Evolutionary conservation across 2,888 invertebrate species (phyloP).

Genomic region (Tipula unca): DNA sequence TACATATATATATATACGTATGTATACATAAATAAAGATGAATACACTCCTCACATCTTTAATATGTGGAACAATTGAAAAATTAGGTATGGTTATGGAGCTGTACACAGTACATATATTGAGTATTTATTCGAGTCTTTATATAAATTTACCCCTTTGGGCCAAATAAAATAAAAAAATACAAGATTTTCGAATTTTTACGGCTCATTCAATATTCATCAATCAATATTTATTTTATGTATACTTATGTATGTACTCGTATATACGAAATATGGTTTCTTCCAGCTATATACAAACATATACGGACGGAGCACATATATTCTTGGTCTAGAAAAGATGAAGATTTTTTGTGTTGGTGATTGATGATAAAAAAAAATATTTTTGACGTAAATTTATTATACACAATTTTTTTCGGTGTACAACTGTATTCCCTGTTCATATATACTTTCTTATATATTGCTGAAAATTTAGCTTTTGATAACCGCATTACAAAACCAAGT

Average conservation of each 20-base stretch:
- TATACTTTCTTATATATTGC: background rate
- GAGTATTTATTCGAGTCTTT: background rate
- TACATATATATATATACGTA: background rate
- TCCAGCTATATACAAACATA: background rate
- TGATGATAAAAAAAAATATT: background rate
- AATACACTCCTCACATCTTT: background rate
- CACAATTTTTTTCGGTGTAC: background rate
- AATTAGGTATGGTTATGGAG: background rate
- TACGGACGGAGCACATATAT: no score
- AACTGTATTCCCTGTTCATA: background rate
- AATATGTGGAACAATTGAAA: background rate
- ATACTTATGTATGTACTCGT: background rate
- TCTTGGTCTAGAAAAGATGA: background rate
- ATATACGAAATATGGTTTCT: background rate
- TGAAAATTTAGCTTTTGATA: background rate
- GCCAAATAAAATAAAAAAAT: background rate
- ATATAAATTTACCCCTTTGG: background rate
- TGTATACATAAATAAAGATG: background rate
- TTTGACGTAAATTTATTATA: background rate
- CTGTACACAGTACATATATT: background rate
- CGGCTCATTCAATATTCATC: constrained; percentile 14
- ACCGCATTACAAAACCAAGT: background rate
- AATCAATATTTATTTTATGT: background rate
- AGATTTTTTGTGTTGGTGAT: background rate
- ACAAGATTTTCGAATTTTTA: background rate